Evolutionary conservation across 2,113 vertebrate genomes (phyloP), one percentile per base, ranked within the genome.

Genomic region (Pandion haliaetus): DNA sequence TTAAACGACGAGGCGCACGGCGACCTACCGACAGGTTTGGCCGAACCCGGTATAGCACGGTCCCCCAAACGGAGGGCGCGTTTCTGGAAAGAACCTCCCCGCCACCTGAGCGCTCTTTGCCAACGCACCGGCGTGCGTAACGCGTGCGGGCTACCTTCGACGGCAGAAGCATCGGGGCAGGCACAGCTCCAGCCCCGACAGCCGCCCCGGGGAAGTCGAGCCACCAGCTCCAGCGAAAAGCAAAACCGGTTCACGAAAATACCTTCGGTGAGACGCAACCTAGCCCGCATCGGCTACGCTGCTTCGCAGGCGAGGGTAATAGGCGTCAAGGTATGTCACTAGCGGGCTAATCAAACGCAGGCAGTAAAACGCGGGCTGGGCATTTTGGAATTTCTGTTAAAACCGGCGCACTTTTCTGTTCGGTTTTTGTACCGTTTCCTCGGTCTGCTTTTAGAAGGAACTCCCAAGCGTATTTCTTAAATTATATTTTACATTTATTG

Each of bases 401-500:
- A 94, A 85, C 55, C 14, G 7, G 92, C 17, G 72, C 90, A 90
- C 90, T 96, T 92, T 94, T 25, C 71, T 84, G 55, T 74, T 92
- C n/a, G 8, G 52, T 65, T 91, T 90, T 82, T 70, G 38, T 91
- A 89, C 95, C 40, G 67, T 90, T 91, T 95, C 58, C 87, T 86
- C 67, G 14, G 82, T 58, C 79, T 71, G 94, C 96, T 94, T 97
- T 97, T 73, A 95, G 77, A 81, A 92, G 83, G 55, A 95, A 73
- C 80, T 96, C 90, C 31, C 79, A 63, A 62, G 80, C 77, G 5
- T 89, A 94, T 94, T 97, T 97, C 90, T 72, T 89, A 95, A 86
- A 83, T 89, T 93, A 92, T 91, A 89, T 69, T 97, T 96, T 93
- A 84, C 94, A 83, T 93, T 94, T 95, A 95, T 83, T 96, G 94